Percentiles rank a stretch among this genome's conserved stretches.
phyloP scores from a whole-genome alignment of 1,140 invertebrate genomes.

The Nylanderia fulva region DNA sequence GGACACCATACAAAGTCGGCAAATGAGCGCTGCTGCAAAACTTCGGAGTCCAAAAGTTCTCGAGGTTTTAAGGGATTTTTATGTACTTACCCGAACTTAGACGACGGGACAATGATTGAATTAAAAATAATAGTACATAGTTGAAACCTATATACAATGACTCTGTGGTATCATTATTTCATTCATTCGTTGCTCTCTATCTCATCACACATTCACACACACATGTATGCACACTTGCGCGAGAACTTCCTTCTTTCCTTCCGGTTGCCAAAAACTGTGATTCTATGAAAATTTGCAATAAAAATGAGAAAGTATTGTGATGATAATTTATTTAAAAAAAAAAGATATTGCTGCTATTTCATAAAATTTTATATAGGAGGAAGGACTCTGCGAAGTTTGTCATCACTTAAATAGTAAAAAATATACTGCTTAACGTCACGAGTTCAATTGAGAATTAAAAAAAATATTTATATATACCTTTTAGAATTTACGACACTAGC shows the following conservation, averaged over 20 bases:
- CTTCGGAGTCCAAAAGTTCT: constrained; percentile 38
- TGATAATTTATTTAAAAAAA: too few species aligned
- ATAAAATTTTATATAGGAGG: neutral
- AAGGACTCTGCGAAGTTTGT: neutral
- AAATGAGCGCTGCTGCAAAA: constrained; percentile 37
- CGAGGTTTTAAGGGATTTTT: constrained; percentile 50
- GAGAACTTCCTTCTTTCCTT: too few species aligned
- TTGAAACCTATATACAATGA: constrained; percentile 33
- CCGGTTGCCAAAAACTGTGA: too few species aligned
- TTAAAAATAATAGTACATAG: constrained; percentile 51
- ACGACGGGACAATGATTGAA: constrained; percentile 40
- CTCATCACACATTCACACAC: neutral
- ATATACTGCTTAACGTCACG: neutral
- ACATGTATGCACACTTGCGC: neutral
- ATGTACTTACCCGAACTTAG: constrained; percentile 46
- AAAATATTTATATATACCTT: constrained; percentile 13
- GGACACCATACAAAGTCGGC: constrained; percentile 16
- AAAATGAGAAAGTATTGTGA: constrained; percentile 3
- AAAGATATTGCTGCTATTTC: neutral
- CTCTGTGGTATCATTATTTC: constrained; percentile 30
- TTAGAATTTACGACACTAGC: neutral
- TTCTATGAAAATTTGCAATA: neutral
- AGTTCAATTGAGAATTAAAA: neutral
- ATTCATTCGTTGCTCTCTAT: constrained; percentile 9
- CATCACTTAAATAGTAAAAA: neutral